Evolutionary conservation across 2,888 invertebrate species (phyloP).

Genomic region (Aquatica leii): DNA sequence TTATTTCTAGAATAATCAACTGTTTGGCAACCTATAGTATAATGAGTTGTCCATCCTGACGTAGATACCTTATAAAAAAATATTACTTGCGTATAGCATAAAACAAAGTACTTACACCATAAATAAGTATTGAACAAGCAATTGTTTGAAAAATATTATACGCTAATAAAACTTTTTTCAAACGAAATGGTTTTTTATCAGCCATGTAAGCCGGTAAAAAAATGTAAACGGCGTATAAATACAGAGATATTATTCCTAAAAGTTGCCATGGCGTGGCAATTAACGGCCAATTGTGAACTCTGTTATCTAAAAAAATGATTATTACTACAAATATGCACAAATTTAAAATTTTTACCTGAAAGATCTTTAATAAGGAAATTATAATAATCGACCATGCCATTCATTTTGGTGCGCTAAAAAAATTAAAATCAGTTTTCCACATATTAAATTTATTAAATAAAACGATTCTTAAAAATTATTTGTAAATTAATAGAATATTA

Average conservation of each 20-base stretch:
- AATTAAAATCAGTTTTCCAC: no score
- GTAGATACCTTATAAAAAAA: constrained; percentile 65
- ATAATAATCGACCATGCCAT: background rate
- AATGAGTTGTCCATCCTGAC: constrained; percentile 70
- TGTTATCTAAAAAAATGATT: constrained; percentile 59
- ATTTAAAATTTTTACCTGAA: background rate
- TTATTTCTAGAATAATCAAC: constrained; percentile 75
- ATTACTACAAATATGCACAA: background rate
- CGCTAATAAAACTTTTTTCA: constrained; percentile 4
- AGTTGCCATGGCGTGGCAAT: constrained; percentile 68
- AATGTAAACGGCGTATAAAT: constrained; percentile 10
- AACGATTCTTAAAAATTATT: background rate
- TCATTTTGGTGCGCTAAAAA: background rate
- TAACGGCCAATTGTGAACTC: constrained; percentile 71
- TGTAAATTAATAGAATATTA: no score
- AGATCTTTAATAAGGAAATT: background rate
- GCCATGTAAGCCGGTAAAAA: constrained; percentile 16
- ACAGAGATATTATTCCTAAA: constrained; percentile 11
- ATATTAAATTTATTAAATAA: no score
- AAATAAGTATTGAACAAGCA: constrained; percentile 10
- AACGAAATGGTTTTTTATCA: constrained; percentile 4
- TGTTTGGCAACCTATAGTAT: constrained; percentile 72
- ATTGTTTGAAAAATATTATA: constrained; percentile 20
- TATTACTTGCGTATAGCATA: background rate
- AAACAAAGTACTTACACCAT: constrained; percentile 14